phyloP scores from a whole-genome alignment of 2,797 vertebrate species.

The Microctenopoma steveboyesi region DNA sequence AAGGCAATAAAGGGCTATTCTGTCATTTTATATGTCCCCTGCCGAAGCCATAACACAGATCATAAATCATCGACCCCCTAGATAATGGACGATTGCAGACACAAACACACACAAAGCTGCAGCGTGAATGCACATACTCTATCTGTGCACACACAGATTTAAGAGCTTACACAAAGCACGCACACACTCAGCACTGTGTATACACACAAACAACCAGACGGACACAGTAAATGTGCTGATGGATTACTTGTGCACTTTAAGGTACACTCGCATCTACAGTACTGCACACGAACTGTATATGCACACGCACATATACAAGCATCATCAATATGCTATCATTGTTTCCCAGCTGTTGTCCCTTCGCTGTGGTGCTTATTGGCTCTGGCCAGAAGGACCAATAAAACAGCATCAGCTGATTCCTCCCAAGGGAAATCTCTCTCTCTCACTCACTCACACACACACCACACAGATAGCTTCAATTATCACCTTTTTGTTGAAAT shows the following conservation, averaged over 20 bases:
- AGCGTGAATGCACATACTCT: constrained; percentile 27
- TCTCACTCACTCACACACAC: constrained; percentile 1
- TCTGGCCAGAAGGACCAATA: constrained; percentile 72
- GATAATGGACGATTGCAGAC: constrained; percentile 69
- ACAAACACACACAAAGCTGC: constrained; percentile 38
- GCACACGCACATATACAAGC: constrained; percentile 41
- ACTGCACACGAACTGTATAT: neutral
- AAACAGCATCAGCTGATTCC: constrained; percentile 62
- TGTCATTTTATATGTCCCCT: constrained; percentile 78
- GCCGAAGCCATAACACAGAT: constrained; percentile 70
- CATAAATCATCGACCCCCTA: constrained; percentile 74
- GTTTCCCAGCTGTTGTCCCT: constrained; percentile 76
- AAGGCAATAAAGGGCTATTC: constrained; percentile 78
- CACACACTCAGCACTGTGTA: neutral
- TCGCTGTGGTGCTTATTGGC: constrained; percentile 73
- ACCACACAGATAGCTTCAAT: constrained; percentile 12
- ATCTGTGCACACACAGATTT: constrained; percentile 5
- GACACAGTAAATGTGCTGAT: constrained; percentile 46
- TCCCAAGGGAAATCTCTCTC: constrained; percentile 45
- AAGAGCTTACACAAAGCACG: neutral
- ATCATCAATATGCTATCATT: constrained; percentile 78
- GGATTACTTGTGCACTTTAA: constrained; percentile 38
- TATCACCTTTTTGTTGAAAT: constrained; percentile 11
- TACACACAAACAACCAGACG: constrained; percentile 16
- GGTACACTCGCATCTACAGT: constrained; percentile 5